Base-by-base conservation (phyloP, 2,113 vertebrate species). In the Anarrhichthys ocellatus region DNA sequence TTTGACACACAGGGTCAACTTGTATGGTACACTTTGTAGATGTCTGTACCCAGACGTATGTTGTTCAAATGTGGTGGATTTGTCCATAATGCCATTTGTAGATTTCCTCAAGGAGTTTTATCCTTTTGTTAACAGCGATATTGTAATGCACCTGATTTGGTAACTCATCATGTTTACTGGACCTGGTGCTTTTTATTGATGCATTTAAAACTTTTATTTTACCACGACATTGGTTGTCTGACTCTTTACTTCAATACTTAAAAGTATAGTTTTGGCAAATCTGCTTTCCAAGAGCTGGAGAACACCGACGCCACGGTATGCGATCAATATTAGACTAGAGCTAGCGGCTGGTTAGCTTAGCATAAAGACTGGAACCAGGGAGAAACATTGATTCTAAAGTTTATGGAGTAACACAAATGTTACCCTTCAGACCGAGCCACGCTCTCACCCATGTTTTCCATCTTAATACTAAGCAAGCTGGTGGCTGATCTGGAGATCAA, bases 171-270 rank as follows among this genome's bases (percentile, higher is more conserved):
- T 0, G 84, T 93, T 93, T 94, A 92, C 92, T 92, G 81, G 91
- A 93, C 88, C 56, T 87, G 88, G 83, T 92, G 88, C 78, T 92
- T 94, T 93, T 89, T 92, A 89, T 89, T 89, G 89, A 81, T 73
- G 73, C 90, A 92, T 92, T 94, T 93, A 92, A 94, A 94, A 93
- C 81, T 83, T 90, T 91, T 93, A 94, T 94, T 94, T 95, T 94
- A 94, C 91, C 93, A 94, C 90, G 85, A 82, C 54, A 68, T 34
- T 46, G 42, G 78, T 48, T 89, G 71, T 87, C 44, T 71, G 93
- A 61, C 82, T 94, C 81, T 74, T 92, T 66, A 83, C 36, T 92
- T 84, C 3, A 18, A 52, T 1, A 24, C 11, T 54, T 62, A 9
- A 46, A 61, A 29, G 2, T 42, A 22, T 14, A 18, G 50, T 66